Evolutionary conservation across 2,797 vertebrate genomes (phyloP).

Genomic region (Poeciliopsis turneri): DNA sequence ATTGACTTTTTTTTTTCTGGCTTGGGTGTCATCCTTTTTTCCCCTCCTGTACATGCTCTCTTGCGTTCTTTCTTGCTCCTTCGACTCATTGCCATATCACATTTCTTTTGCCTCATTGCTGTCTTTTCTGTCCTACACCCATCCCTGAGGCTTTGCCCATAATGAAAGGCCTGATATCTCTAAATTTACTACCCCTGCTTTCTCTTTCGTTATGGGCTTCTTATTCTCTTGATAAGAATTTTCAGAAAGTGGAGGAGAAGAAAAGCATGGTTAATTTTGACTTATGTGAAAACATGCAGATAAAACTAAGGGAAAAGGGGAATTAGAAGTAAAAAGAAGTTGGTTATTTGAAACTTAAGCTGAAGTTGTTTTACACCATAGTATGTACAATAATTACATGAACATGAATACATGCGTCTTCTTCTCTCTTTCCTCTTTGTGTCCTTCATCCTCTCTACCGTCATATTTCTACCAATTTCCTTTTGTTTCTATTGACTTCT

Average conservation of each 20-base stretch:
- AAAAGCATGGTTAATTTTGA: conserved; percentile 60
- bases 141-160: conserved; percentile 71
- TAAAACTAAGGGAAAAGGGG: conserved; percentile 13
- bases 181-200: conserved; percentile 65
- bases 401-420: conserved; percentile 58
- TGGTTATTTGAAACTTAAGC: conserved; percentile 36
- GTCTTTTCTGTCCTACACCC: conserved; percentile 49
- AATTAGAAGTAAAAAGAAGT: conserved; percentile 15
- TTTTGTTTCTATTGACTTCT: conserved; percentile 37
- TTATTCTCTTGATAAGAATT: conserved; percentile 50
- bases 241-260: conserved; percentile 40
- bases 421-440: conserved; percentile 28
- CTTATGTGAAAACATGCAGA: conserved; percentile 34
- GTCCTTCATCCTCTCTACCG: not conserved
- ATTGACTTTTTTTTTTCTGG: conserved; percentile 76
- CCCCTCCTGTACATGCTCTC: conserved; percentile 38
- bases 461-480: conserved; percentile 29
- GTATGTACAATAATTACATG: conserved; percentile 48
- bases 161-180: conserved; percentile 77
- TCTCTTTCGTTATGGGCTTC: conserved; percentile 49
- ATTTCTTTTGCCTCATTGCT: conserved; percentile 54
- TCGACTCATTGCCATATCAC: conserved; percentile 73
- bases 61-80: conserved; percentile 60
- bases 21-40: conserved; percentile 59
- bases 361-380: conserved; percentile 53